Base-by-base conservation (phyloP, 1,140 invertebrate genomes). In the Eciton burchellii region DNA sequence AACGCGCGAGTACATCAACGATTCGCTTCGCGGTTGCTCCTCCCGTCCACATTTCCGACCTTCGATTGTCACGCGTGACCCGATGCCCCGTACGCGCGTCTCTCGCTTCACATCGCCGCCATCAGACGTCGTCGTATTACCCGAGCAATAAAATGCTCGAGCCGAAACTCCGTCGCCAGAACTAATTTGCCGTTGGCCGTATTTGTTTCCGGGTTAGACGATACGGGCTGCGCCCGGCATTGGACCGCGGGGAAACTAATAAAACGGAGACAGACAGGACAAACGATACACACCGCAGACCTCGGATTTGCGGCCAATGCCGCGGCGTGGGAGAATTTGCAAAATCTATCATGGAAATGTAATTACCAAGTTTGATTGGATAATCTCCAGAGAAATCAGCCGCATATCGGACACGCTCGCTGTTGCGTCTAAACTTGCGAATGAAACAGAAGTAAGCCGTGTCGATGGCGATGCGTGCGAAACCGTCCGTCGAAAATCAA, bases 311-410 rank as follows among this genome's bases (percentile, higher is more conserved):
- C 59, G 68, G 83, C 9, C 56, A 12, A 52, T 59, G 60, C 47
- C 49, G 54, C 19, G 60, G 63, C 63, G 59, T 71, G 66, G 70
- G 71, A 74, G 81, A 85, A 86, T 76, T 71, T 81, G 60, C 72
- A 73, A 83, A 62, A 87, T 81, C 86, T 89, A 82, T 87, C 88
- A 72, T 74, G 81, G 84, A 87, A 90, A 90, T 89, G 88, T 90
- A 90, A 90, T 90, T 88, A 90, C 65, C 68, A 90, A 90, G 88
- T 90, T 90, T 90, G 88, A 90, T 90, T 90, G 89, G 84, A 83
- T 85, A 62, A 68, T 63, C 89, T 62, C 77, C 16, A 57, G 81
- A 87, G 83, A 88, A 84, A 60, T 65, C 60, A 47, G 16, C 21
- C 11, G 52, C 21, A 62, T 65, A 65, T 68, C 26, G 63, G 74